Conservation (phyloP, 30 jellyfish, hydroid and myxozoan genomes). For the Cassiopea xamachana region DNA sequence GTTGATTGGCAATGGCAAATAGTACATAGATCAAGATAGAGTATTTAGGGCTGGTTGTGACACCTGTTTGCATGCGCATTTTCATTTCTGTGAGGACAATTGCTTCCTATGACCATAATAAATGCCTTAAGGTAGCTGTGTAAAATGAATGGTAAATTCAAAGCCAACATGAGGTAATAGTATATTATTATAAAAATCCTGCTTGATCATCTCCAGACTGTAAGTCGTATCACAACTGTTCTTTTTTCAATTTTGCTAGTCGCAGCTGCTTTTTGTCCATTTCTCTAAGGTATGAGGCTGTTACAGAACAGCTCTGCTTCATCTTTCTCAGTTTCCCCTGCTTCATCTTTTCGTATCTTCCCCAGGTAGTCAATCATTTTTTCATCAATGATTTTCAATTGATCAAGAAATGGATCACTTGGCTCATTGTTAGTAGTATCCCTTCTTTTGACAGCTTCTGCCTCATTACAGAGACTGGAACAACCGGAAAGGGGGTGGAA, state of each 20-base stretch:
- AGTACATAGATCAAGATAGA: background rate
- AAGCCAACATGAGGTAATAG: background rate
- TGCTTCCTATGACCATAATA: background rate
- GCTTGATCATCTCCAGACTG: slow-evolving; percentile 1
- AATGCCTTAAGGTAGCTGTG: background rate
- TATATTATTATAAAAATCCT: background rate
- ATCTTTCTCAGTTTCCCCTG: background rate
- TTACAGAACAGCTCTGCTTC: background rate
- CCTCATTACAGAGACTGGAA: background rate
- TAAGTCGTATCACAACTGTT: slow-evolving; percentile 7
- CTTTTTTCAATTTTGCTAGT: slow-evolving; percentile 2
- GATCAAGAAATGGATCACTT: slow-evolving; percentile 32
- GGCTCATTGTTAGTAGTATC: background rate
- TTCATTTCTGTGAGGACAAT: background rate
- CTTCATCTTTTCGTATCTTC: background rate
- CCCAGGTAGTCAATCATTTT: background rate
- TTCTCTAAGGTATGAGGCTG: slow-evolving; percentile 7
- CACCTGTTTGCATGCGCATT: background rate
- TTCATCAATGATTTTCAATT: slow-evolving; percentile 32
- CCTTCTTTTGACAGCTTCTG: slow-evolving; percentile 13
- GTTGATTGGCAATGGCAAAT: background rate
- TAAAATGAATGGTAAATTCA: background rate
- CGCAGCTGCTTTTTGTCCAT: slow-evolving; percentile 21
- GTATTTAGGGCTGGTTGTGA: background rate
- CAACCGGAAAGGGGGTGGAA: background rate